Percentiles rank a stretch among this genome's conserved stretches.
Conservation (phyloP, 37 sponge, comb jelly and placozoan species). For the Lycopodina hypogea region DNA sequence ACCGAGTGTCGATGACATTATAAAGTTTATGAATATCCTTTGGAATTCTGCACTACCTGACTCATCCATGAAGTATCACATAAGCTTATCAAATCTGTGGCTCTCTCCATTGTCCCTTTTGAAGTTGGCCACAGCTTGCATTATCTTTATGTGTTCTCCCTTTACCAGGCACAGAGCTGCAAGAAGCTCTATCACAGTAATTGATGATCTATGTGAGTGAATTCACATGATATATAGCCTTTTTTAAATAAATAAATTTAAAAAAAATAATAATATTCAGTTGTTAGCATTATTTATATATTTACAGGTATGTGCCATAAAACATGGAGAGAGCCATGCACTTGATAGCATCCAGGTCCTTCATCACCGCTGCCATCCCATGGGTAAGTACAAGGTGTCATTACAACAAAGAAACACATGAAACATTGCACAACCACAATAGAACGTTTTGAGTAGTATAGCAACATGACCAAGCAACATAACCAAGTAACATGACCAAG, state of each 20-base stretch:
- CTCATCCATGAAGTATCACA: slow-evolving; percentile 47
- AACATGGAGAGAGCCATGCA: slow-evolving; percentile 72
- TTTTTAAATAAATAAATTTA: too few relatives aligned
- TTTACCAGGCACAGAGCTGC: slow-evolving; percentile 78
- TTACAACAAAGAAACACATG: neutral
- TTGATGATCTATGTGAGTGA: slow-evolving; percentile 65
- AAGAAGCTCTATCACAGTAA: slow-evolving; percentile 68
- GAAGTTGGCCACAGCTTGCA: slow-evolving; percentile 79
- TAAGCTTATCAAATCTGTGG: slow-evolving; percentile 58
- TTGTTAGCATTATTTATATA: too few relatives aligned
- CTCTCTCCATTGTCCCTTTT: slow-evolving; percentile 42
- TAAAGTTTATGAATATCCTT: slow-evolving; percentile 73
- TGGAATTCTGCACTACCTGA: slow-evolving; percentile 40
- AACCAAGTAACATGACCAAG: too few relatives aligned
- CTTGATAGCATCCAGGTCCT: slow-evolving; percentile 61
- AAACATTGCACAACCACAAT: too few relatives aligned
- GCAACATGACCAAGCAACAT: too few relatives aligned
- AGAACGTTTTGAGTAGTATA: too few relatives aligned
- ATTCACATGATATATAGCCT: too few relatives aligned
- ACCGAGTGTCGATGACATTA: slow-evolving; percentile 76
- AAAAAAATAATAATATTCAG: too few relatives aligned
- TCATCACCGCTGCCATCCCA: slow-evolving; percentile 76
- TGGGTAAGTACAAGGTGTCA: neutral
- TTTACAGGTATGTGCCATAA: slow-evolving; percentile 64
- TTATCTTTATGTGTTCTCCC: slow-evolving; percentile 75